Percentiles rank a stretch among this genome's conserved stretches.
These are phyloP conservation scores for Apodemia duryi DNA, from an alignment of 2,888 invertebrate genomes.

Conservation along the genomic window DNA sequence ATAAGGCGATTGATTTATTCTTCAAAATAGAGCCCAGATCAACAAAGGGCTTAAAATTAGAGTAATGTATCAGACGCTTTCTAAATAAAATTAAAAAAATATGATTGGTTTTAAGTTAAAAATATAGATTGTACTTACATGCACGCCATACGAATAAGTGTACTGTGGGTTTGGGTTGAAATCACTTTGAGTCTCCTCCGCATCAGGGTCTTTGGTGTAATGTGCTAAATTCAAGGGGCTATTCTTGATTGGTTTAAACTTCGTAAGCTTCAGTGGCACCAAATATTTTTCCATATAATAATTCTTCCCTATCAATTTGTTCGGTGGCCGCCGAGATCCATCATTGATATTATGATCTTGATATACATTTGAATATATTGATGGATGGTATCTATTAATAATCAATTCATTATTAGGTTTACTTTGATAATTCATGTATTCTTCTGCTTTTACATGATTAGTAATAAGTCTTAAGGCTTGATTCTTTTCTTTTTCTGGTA, in stretches of 20 bases:
- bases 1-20: too few species aligned
- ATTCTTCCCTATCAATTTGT: background rate
- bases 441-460: conserved; percentile 13
- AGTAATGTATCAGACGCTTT: too few species aligned
- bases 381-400: background rate
- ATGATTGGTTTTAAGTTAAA: too few species aligned
- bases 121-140: conserved; percentile 48
- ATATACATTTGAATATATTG: background rate
- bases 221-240: conserved; percentile 43
- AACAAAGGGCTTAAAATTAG: too few species aligned
- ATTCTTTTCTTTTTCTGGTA: conserved; percentile 52
- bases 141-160: conserved; percentile 54
- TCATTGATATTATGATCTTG: background rate
- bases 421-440: background rate
- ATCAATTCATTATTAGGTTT: conserved; percentile 1
- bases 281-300: conserved; percentile 14
- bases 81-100: too few species aligned
- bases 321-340: background rate
- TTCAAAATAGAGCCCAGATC: too few species aligned
- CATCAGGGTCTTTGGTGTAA: conserved; percentile 33
- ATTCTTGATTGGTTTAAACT: conserved; percentile 37
- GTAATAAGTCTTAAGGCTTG: conserved; percentile 43
- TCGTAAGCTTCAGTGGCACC: conserved; percentile 39
- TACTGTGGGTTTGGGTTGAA: conserved; percentile 50
- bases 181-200: conserved; percentile 29